phyloP scores from a whole-genome alignment of 1,140 invertebrate species.

The Trissolcus basalis region DNA sequence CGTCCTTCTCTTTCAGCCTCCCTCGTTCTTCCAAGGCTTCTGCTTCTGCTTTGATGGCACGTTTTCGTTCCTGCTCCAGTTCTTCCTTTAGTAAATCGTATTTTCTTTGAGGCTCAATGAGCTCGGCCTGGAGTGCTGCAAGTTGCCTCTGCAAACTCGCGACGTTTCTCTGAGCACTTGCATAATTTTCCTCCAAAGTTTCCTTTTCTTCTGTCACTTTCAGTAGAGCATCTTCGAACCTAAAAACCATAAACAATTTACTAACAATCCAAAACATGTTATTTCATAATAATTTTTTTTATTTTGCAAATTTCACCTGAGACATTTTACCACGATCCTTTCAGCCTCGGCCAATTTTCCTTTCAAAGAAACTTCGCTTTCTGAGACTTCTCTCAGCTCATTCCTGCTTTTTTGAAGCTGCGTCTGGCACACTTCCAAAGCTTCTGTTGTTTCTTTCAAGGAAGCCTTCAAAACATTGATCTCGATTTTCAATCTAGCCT shows the following conservation, averaged over 20 bases:
- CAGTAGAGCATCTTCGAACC: conserved; percentile 61
- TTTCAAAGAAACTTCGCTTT: conserved; percentile 55
- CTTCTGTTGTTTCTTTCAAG: conserved; percentile 64
- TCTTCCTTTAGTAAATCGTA: conserved; percentile 67
- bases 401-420: conserved; percentile 64
- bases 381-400: conserved; percentile 61
- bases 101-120: conserved; percentile 68
- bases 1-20: conserved; percentile 62
- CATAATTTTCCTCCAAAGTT: conserved; percentile 63
- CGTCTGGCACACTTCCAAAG: conserved; percentile 64
- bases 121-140: conserved; percentile 59
- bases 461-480: conserved; percentile 62
- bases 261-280: no score
- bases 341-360: conserved; percentile 57
- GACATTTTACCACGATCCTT: conserved; percentile 39
- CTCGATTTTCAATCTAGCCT: conserved; percentile 64
- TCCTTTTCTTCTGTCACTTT: conserved; percentile 66
- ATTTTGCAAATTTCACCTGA: conserved; percentile 36
- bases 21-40: conserved; percentile 62
- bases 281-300: no score
- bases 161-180: conserved; percentile 58
- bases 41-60: conserved; percentile 55
- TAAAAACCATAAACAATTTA: conserved; percentile 18
- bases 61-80: conserved; percentile 64
- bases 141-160: conserved; percentile 64